Evolutionary conservation across 2,113 vertebrate species (phyloP).

Genomic region (Lophochroa leadbeateri): DNA sequence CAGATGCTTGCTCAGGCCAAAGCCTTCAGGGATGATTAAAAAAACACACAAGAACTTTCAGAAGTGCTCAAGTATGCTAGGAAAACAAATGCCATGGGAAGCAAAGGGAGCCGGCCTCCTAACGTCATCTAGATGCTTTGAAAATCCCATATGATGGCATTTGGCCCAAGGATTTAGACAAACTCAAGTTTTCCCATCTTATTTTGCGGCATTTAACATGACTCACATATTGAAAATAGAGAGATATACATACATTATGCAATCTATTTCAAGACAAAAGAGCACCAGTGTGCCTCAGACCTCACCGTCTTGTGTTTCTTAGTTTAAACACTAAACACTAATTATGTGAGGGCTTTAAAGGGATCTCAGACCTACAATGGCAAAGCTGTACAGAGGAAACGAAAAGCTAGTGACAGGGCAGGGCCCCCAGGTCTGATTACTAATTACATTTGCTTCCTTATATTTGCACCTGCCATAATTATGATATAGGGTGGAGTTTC

Average conservation of each 20-base stretch:
- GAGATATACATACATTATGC: neutral
- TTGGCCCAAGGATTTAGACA: neutral
- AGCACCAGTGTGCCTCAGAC: neutral
- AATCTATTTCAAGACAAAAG: neutral
- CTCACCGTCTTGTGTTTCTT: neutral
- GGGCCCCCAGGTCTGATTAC: neutral
- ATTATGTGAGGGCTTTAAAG: neutral
- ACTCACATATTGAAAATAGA: neutral
- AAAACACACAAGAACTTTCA: constrained; percentile 37
- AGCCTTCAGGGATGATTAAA: constrained; percentile 38
- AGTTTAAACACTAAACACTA: neutral
- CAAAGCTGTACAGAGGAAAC: neutral
- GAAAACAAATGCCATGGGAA: constrained; percentile 21
- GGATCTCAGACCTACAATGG: neutral
- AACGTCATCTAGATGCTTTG: neutral
- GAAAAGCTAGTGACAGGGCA: neutral
- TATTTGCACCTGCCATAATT: constrained; percentile 6
- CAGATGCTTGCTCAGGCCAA: constrained; percentile 24
- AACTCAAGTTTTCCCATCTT: neutral
- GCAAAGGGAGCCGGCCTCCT: neutral
- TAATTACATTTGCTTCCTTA: constrained; percentile 31
- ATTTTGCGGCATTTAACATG: neutral
- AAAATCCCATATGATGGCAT: neutral
- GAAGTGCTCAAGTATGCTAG: neutral
- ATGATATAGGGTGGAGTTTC: neutral